Evolutionary conservation across 2,113 vertebrate species (phyloP).

Genomic region (Nansenia antarctica): DNA sequence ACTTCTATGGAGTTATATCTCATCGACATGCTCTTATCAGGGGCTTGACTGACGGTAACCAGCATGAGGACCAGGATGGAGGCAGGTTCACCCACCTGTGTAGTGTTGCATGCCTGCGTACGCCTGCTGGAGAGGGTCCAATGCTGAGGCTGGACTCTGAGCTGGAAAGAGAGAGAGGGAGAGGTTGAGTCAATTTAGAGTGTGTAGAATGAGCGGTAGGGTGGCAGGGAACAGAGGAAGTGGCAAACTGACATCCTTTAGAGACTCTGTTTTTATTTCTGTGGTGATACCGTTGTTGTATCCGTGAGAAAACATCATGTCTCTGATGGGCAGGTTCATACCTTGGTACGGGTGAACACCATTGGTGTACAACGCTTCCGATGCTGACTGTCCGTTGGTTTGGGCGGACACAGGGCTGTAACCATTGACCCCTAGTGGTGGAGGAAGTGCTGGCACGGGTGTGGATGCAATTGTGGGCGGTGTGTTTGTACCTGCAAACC

Average conservation of each 20-base stretch:
- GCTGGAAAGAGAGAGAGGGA: not conserved
- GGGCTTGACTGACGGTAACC: too few species aligned
- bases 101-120: not conserved
- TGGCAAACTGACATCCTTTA: too few species aligned
- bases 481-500: conserved; percentile 79
- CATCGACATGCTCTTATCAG: too few species aligned
- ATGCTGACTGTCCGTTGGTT: conserved; percentile 78
- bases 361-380: conserved; percentile 83
- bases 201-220: not conserved
- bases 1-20: too few species aligned
- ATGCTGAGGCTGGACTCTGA: not conserved
- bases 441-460: conserved; percentile 79
- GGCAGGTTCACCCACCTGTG: not conserved
- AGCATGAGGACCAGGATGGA: too few species aligned
- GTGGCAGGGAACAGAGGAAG: not conserved
- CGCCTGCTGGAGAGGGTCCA: not conserved
- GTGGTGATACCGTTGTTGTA: not conserved
- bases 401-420: conserved; percentile 81
- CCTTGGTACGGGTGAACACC: conserved; percentile 86
- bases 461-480: conserved; percentile 83
- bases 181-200: not conserved
- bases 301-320: not conserved
- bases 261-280: too few species aligned
- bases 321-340: conserved; percentile 31
- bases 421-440: conserved; percentile 81